Percentiles rank a stretch among this genome's conserved stretches.
Evolutionary conservation across 2,797 vertebrate species (phyloP).

Genomic region (Enteromius afrohamiltoni): DNA sequence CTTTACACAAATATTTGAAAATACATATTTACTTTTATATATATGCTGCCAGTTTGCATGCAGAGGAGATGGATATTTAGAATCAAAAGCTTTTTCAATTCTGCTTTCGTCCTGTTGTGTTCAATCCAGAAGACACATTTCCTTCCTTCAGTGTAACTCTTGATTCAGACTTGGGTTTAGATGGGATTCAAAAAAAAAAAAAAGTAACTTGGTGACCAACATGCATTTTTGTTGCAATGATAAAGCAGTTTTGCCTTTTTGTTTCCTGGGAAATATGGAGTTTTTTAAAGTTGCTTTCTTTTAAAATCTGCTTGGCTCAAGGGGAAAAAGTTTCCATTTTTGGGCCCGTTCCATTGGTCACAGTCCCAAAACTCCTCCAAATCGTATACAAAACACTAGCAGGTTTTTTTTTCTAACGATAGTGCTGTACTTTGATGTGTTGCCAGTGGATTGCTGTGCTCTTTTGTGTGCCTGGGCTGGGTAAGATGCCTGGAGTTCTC

Average conservation of each 20-base stretch:
- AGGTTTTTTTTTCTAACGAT: constrained; percentile 8
- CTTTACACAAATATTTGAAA: background rate
- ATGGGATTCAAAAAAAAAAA: background rate
- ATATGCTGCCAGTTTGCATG: background rate
- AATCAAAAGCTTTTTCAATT: background rate
- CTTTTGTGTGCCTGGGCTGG: constrained; percentile 54
- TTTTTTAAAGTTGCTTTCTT: background rate
- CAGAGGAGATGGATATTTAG: constrained; percentile 10
- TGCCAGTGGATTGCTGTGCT: constrained; percentile 57
- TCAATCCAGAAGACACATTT: background rate
- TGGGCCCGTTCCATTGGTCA: background rate
- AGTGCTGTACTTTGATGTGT: constrained; percentile 53
- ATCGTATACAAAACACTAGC: constrained; percentile 27
- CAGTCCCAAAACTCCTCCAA: constrained; percentile 3
- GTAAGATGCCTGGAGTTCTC: constrained; percentile 52
- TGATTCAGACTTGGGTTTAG: background rate
- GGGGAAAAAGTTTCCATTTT: background rate
- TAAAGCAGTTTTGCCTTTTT: background rate
- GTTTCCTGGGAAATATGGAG: background rate
- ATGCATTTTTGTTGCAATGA: background rate
- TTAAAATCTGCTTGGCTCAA: background rate
- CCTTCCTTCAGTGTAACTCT: too few species aligned
- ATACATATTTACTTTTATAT: background rate
- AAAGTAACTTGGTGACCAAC: background rate
- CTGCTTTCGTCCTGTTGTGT: background rate